Evolutionary conservation across 2,113 vertebrate species (phyloP), one percentile per base, ranked within the genome.

Genomic region (Dasypus novemcinctus): DNA sequence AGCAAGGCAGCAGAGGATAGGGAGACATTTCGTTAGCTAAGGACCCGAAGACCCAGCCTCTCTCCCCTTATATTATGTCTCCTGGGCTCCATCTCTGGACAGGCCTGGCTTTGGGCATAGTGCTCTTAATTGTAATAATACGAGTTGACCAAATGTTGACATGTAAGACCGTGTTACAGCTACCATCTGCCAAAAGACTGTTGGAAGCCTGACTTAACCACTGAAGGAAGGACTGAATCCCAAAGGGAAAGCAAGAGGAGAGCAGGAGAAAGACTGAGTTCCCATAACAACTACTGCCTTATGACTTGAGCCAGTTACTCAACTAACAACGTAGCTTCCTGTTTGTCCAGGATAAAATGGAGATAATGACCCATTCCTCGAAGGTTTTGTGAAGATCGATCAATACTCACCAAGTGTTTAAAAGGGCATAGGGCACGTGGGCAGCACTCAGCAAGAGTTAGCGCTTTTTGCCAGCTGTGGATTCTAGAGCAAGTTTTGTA

Each of bases 131-230:
- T 80, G 33, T 38, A 82, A 66, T 15, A 71, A 31, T 8, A n/a
- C 7, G 7, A 74, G 14, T 7, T 68, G 15, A 33, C 31, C 43
- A 36, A 17, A 31, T 20, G 54, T 10, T 57, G 41, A 36, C 9
- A 52, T 18, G 5, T 12, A 17, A 2, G 13, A 0, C 8, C 0
- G 7, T 0, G 2, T 8, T 15, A 25, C 8, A 13, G 2, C 10
- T 27, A 31, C n/a, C 14, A 33, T 13, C 14, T 5, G 2, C 15
- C 29, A 25, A 52, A 46, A 6, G 31, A 49, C 64, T 23, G 10
- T 7, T 7, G 3, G 46, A 33, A 38, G 43, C 72, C 41, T 7
- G 14, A 46, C 71, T 66, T 12, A 8, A 3, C 20, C 7, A 18
- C 33, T 33, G 4, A 1, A 5, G 1, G n/a, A 3, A 7, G 36